Conservation (phyloP, 2,113 vertebrate genomes). For the Acrocephalus kingi region DNA sequence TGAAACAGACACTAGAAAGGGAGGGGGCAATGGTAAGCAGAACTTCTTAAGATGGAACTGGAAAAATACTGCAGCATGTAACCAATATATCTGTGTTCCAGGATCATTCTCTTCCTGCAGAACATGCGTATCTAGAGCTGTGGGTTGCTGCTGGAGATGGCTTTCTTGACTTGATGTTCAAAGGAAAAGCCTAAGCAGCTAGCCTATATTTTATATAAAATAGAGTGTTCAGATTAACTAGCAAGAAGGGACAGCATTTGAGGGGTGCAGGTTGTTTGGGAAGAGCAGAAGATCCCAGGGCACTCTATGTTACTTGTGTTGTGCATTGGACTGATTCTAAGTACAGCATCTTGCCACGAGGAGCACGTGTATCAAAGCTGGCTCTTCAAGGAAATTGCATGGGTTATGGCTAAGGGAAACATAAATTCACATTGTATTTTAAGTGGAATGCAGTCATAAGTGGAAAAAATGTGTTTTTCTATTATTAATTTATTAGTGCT, state of each 20-base stretch:
- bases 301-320: not conserved
- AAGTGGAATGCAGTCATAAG: not conserved
- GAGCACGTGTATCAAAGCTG: not conserved
- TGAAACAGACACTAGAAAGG: not conserved
- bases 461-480: not conserved
- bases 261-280: not conserved
- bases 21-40: not conserved
- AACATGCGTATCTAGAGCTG: accelerated
- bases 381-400: not conserved
- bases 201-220: not conserved
- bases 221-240: not conserved
- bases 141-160: not conserved
- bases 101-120: not conserved
- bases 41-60: not conserved
- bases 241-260: not conserved
- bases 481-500: not conserved
- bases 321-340: not conserved
- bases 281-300: not conserved
- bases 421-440: not conserved
- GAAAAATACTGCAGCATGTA: not conserved
- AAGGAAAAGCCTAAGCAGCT: not conserved
- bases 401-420: not conserved
- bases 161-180: not conserved
- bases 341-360: not conserved
- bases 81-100: not conserved